A percentile compares a stretch with the other conserved stretches of the same genome.
Conservation (phyloP, 2,113 vertebrate species). For the Takifugu flavidus region DNA sequence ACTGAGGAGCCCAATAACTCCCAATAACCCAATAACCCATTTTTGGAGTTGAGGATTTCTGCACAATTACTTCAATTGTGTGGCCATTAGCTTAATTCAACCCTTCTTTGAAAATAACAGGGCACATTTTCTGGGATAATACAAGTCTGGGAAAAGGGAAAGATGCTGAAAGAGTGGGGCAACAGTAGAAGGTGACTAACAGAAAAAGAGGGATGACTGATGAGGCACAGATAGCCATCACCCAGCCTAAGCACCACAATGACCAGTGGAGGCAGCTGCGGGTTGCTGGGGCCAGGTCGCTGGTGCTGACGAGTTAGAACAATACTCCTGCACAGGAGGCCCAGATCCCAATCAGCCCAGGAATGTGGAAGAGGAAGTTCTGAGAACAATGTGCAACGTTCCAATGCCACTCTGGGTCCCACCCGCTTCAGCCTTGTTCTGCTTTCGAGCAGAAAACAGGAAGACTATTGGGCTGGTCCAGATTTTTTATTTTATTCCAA, state of each 20-base stretch:
- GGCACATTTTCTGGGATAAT: not conserved
- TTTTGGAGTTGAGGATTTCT: not conserved
- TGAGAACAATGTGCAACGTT: constrained; percentile 73
- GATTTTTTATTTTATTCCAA: constrained; percentile 1
- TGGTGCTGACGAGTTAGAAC: constrained; percentile 53
- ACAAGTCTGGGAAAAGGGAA: constrained; percentile 9
- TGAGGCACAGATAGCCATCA: constrained; percentile 48
- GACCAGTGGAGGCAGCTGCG: constrained; percentile 51
- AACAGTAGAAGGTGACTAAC: constrained; percentile 26
- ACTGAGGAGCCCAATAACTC: too few relatives aligned
- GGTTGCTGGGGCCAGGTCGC: constrained; percentile 52
- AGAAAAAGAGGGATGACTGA: constrained; percentile 23
- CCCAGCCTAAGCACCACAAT: constrained; percentile 43
- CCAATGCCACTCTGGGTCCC: constrained; percentile 52
- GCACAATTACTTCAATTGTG: not conserved
- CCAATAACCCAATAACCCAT: not conserved
- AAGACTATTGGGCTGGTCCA: constrained; percentile 55
- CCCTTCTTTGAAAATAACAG: not conserved
- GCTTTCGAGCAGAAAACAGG: constrained; percentile 71
- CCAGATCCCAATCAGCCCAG: constrained; percentile 73
- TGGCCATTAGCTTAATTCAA: not conserved
- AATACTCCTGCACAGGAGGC: constrained; percentile 59
- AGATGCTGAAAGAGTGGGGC: constrained; percentile 28
- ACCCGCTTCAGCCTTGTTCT: constrained; percentile 48
- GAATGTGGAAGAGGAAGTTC: constrained; percentile 80